phyloP scores from a whole-genome alignment of 30 jellyfish, hydroid and myxozoan genomes.

The Cassiopea xamachana region DNA sequence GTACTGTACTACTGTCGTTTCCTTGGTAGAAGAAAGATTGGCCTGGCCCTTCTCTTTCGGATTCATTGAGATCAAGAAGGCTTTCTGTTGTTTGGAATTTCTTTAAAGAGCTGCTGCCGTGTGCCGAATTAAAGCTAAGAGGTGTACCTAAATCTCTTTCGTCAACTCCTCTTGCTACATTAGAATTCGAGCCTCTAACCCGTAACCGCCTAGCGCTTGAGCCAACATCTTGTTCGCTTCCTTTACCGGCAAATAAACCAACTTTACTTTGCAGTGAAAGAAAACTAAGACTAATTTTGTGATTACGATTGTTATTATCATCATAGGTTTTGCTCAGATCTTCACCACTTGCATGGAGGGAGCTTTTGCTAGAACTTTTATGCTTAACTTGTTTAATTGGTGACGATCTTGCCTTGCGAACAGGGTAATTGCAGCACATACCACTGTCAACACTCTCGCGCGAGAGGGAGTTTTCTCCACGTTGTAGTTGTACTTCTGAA shows the following conservation, averaged over 20 bases:
- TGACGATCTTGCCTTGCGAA: conserved; percentile 81
- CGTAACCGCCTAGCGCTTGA: conserved; percentile 85
- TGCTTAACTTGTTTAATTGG: conserved; percentile 52
- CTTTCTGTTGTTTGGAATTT: conserved; percentile 47
- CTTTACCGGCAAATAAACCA: conserved; percentile 83
- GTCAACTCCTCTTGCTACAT: conserved; percentile 45
- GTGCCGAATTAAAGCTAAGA: background rate
- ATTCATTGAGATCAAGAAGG: conserved; percentile 20
- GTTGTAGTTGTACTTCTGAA: conserved; percentile 81
- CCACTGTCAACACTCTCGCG: conserved; percentile 81
- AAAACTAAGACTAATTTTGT: conserved; percentile 3
- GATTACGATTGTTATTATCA: conserved; percentile 15
- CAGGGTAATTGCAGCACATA: conserved; percentile 43
- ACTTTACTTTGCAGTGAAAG: conserved; percentile 61
- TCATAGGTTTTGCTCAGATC: background rate
- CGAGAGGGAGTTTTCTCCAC: conserved; percentile 47
- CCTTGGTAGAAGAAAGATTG: conserved; percentile 18
- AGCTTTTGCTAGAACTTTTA: background rate
- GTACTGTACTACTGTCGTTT: background rate
- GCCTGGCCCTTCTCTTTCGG: background rate
- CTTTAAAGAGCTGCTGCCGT: conserved; percentile 41
- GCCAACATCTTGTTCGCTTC: conserved; percentile 62
- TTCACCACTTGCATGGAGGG: conserved; percentile 8
- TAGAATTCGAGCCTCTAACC: conserved; percentile 64
- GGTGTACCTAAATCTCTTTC: conserved; percentile 34